phyloP scores from a whole-genome alignment of 92 coral and sea anemone species.

The Pocillopora grandis region DNA sequence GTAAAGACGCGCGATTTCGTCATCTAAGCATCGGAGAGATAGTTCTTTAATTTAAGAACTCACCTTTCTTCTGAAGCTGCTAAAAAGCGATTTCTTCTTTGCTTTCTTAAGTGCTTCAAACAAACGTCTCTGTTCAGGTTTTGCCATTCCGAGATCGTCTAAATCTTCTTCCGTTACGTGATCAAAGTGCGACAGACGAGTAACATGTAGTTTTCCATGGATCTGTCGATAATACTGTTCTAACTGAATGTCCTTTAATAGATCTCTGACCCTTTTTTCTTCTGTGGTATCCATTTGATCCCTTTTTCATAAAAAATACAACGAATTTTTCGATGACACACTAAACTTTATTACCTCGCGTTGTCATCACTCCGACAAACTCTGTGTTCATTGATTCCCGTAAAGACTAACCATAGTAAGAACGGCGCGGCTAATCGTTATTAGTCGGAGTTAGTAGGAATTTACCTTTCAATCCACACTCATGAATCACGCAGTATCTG shows the following conservation, averaged over 20 bases:
- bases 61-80: slow-evolving; percentile 93
- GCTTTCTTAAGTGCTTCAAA: slow-evolving; percentile 88
- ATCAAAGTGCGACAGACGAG: slow-evolving; percentile 81
- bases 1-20: background rate
- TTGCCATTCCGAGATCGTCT: slow-evolving; percentile 88
- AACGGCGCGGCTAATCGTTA: background rate
- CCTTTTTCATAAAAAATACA: background rate
- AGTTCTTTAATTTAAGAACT: background rate
- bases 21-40: background rate
- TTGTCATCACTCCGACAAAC: background rate
- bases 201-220: slow-evolving; percentile 78
- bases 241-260: slow-evolving; percentile 77
- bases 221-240: slow-evolving; percentile 93
- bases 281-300: slow-evolving; percentile 54
- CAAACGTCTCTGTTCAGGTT: slow-evolving; percentile 92
- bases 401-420: background rate
- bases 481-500: background rate
- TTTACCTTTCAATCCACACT: background rate
- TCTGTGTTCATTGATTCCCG: slow-evolving; percentile 21
- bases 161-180: slow-evolving; percentile 90
- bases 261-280: slow-evolving; percentile 67
- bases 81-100: slow-evolving; percentile 68
- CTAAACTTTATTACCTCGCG: background rate
- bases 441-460: background rate
- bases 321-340: background rate